Conservation (phyloP, 2,797 vertebrate genomes). For the Chiropotes sagulatus region DNA sequence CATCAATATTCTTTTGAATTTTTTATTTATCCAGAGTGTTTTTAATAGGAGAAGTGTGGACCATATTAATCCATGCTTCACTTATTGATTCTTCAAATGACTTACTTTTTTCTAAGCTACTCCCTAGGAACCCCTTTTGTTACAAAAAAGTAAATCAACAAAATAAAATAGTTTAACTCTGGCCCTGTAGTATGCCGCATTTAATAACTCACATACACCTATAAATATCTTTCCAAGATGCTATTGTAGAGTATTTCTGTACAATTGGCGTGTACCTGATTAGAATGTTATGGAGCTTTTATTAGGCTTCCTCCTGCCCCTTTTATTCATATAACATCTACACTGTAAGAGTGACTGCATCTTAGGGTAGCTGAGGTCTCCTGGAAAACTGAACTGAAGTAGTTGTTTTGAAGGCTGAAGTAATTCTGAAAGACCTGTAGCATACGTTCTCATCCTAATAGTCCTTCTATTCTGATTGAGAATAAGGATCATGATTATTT, state of each 20-base stretch:
- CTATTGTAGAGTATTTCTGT: background rate
- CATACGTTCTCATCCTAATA: background rate
- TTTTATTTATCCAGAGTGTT: background rate
- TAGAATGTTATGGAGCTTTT: background rate
- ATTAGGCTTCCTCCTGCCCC: background rate
- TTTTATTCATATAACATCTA: background rate
- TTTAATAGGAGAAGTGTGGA: background rate
- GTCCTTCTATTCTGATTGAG: conserved; percentile 8
- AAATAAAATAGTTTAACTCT: background rate
- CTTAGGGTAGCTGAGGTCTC: background rate
- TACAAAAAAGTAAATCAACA: background rate
- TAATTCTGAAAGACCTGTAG: background rate
- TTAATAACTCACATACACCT: background rate
- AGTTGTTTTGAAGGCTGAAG: conserved; percentile 2
- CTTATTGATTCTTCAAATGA: background rate
- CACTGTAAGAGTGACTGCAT: background rate
- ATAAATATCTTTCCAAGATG: background rate
- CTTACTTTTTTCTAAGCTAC: background rate
- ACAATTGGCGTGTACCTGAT: background rate
- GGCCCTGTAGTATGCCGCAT: background rate
- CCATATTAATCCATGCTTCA: background rate
- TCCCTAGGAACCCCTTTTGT: background rate
- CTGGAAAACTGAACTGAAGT: background rate
- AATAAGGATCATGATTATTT: conserved; percentile 20
- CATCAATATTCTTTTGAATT: background rate